phyloP scores from a whole-genome alignment of 2,888 invertebrate genomes.

The Cyrtodaria siliqua region DNA sequence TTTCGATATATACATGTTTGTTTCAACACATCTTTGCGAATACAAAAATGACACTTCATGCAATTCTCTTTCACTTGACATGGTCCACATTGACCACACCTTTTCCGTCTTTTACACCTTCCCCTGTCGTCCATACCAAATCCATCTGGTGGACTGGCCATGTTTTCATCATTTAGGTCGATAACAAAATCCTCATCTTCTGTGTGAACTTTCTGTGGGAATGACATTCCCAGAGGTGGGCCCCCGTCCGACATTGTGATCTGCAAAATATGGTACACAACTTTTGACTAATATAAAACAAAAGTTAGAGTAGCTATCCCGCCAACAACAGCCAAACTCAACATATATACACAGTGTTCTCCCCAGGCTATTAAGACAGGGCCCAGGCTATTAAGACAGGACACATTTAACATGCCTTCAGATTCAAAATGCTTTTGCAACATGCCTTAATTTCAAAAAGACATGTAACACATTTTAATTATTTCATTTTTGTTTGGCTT shows the following conservation, averaged over 20 bases:
- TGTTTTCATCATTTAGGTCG: slow-evolving; percentile 56
- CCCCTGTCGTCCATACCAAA: slow-evolving; percentile 69
- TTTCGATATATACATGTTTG: slow-evolving; percentile 82
- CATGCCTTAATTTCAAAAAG: no score
- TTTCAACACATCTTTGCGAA: slow-evolving; percentile 79
- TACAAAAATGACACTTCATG: slow-evolving; percentile 80
- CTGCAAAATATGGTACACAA: no score
- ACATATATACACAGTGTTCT: no score
- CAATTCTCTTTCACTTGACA: slow-evolving; percentile 83
- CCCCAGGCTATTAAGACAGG: no score
- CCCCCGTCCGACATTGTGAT: slow-evolving; percentile 52
- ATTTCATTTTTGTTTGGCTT: no score
- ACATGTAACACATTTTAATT: no score
- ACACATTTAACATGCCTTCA: no score
- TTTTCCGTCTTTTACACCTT: slow-evolving; percentile 75
- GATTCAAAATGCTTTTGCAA: no score
- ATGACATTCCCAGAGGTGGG: slow-evolving; percentile 54
- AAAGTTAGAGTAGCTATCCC: no score
- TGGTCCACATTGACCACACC: slow-evolving; percentile 82
- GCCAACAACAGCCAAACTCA: no score
- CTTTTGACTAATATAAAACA: no score
- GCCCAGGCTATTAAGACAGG: no score
- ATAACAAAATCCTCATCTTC: slow-evolving; percentile 74
- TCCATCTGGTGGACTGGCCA: slow-evolving; percentile 52
- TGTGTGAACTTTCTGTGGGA: slow-evolving; percentile 71